These are phyloP conservation scores for Callyntrura guangdongensis DNA, from an alignment of 2,888 invertebrate genomes.

Conservation along the genomic window DNA sequence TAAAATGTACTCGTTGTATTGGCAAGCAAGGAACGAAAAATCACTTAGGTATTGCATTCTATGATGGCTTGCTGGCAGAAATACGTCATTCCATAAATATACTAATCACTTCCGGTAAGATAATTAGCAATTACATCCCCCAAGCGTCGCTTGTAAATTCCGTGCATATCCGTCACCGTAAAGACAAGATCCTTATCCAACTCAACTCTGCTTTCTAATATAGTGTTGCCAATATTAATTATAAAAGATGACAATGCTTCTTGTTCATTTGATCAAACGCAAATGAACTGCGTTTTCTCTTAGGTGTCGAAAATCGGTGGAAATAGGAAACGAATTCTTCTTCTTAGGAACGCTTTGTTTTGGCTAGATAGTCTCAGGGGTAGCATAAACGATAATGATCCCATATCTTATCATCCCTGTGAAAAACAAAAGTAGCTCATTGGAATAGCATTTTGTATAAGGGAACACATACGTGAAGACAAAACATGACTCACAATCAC, in stretches of 20 bases:
- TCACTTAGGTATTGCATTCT: no score
- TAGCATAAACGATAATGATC: no score
- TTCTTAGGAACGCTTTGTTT: no score
- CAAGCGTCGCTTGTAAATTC: not conserved
- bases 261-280: no score
- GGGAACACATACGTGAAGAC: constrained; percentile 19
- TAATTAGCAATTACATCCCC: constrained; percentile 49
- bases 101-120: constrained; percentile 55
- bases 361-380: no score
- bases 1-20: not conserved
- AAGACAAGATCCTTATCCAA: not conserved
- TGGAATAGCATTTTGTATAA: not conserved
- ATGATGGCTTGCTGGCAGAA: no score
- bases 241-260: constrained; percentile 31
- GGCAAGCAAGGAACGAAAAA: not conserved
- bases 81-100: not conserved
- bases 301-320: no score
- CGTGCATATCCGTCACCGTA: not conserved
- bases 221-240: constrained; percentile 7
- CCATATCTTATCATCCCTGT: not conserved
- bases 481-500: constrained; percentile 25
- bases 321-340: no score
- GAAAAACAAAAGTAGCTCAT: not conserved
- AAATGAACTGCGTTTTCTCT: no score
- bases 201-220: not conserved